A percentile compares a stretch with the other conserved stretches of the same genome.
These are phyloP conservation scores for Patella vulgata DNA, from an alignment of 1,140 invertebrate genomes.

Conservation along the genomic window DNA sequence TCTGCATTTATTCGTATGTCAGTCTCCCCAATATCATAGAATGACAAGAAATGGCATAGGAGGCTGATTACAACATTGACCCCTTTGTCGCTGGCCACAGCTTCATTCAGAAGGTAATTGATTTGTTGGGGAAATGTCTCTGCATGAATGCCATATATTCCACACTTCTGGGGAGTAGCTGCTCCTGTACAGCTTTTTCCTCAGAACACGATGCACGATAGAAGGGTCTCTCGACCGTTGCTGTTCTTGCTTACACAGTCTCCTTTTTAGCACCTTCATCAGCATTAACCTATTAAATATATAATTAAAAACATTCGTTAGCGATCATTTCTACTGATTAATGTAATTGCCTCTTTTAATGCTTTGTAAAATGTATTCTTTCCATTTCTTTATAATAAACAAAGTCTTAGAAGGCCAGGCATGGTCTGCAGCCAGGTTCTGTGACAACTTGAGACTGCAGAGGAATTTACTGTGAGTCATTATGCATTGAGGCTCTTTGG, in stretches of 20 bases:
- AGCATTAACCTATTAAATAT: too few species aligned
- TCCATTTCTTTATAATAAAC: background rate
- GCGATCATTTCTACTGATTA: background rate
- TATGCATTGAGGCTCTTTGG: too few species aligned
- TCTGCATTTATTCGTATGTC: conserved; percentile 21
- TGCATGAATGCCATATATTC: conserved; percentile 37
- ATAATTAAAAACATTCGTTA: too few species aligned
- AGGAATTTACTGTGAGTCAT: too few species aligned
- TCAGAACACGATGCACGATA: too few species aligned
- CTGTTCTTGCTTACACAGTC: too few species aligned
- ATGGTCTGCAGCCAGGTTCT: too few species aligned
- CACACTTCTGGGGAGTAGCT: conserved; percentile 43
- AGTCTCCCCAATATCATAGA: conserved; percentile 28
- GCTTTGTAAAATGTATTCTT: background rate
- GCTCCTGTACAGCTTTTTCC: too few species aligned
- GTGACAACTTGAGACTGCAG: too few species aligned
- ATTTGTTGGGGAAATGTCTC: conserved; percentile 27
- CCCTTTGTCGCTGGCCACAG: conserved; percentile 8
- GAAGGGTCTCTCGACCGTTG: too few species aligned
- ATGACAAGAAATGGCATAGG: conserved; percentile 30
- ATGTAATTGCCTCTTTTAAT: background rate
- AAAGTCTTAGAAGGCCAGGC: too few species aligned
- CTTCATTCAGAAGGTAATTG: conserved; percentile 21
- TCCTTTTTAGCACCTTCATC: too few species aligned
- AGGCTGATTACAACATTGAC: conserved; percentile 27